Conservation (phyloP, 1,140 invertebrate genomes). For the Nomia melanderi region DNA sequence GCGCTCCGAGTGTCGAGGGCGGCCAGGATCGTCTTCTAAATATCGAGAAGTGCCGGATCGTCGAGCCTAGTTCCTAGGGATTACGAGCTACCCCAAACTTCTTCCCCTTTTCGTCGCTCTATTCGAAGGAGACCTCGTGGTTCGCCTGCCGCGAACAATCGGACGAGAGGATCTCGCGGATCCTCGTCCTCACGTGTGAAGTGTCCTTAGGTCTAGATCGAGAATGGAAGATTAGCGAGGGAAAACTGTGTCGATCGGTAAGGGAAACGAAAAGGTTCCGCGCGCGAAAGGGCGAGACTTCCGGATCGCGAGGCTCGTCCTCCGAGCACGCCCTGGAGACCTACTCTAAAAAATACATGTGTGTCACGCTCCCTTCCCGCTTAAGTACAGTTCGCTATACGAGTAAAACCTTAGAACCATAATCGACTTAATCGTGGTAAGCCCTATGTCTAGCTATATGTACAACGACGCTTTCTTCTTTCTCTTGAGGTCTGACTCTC, state of each 20-base stretch:
- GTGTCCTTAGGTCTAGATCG: not conserved
- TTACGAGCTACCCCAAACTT: not conserved
- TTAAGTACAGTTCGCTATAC: slow-evolving; percentile 31
- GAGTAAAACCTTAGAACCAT: slow-evolving; percentile 42
- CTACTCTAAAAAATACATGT: slow-evolving; percentile 33
- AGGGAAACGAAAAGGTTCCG: not conserved
- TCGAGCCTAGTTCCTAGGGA: slow-evolving; percentile 32
- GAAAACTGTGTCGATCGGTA: not conserved
- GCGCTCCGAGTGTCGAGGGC: slow-evolving; percentile 1
- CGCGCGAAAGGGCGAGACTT: not conserved
- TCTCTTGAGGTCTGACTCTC: slow-evolving; percentile 1
- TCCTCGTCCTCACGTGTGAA: too few relatives aligned
- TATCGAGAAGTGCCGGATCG: slow-evolving; percentile 42
- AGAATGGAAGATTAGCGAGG: slow-evolving; percentile 36
- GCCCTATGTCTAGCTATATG: slow-evolving; percentile 49
- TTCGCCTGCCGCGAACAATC: not conserved
- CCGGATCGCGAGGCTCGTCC: slow-evolving; percentile 4
- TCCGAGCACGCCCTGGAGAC: not conserved
- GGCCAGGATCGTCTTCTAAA: slow-evolving; percentile 12
- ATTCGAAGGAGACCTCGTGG: too few relatives aligned
- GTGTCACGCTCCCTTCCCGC: not conserved
- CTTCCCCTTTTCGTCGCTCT: too few relatives aligned
- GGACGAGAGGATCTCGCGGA: too few relatives aligned
- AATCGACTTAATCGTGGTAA: slow-evolving; percentile 18
- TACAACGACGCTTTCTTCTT: slow-evolving; percentile 47